phyloP scores from a whole-genome alignment of 2,797 vertebrate species.

The Triplophysa bombifrons region DNA sequence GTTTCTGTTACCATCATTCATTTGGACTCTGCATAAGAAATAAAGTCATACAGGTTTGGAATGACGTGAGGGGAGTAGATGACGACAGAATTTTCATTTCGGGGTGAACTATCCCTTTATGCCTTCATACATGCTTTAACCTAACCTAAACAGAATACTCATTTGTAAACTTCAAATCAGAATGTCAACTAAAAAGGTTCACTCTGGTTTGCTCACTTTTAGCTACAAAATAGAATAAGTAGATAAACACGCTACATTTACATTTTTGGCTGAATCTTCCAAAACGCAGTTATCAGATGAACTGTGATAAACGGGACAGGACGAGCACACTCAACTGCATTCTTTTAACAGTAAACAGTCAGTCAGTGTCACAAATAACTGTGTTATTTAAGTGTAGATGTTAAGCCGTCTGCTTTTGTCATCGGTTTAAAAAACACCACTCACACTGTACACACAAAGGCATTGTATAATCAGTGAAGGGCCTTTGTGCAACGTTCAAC shows the following conservation, averaged over 20 bases:
- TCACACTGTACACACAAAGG: slow-evolving; percentile 1
- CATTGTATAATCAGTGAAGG: slow-evolving; percentile 22
- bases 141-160: too few relatives aligned
- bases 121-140: too few relatives aligned
- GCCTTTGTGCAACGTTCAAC: slow-evolving; percentile 25
- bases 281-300: not conserved
- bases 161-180: too few relatives aligned
- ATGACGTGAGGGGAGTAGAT: too few relatives aligned
- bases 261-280: not conserved
- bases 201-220: too few relatives aligned
- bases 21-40: too few relatives aligned
- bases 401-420: not conserved
- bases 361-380: not conserved
- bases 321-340: not conserved
- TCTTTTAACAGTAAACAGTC: not conserved
- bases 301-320: not conserved
- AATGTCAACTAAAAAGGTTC: too few relatives aligned
- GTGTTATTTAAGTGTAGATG: not conserved
- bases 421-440: not conserved
- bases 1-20: too few relatives aligned
- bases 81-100: too few relatives aligned
- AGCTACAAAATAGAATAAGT: too few relatives aligned
- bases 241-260: not conserved
- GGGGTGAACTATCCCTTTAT: too few relatives aligned
- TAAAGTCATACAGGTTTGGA: too few relatives aligned